Percentiles rank a stretch among this genome's conserved stretches.
Evolutionary conservation across 2,113 vertebrate species (phyloP).

Genomic region (Heterochromis multidens): DNA sequence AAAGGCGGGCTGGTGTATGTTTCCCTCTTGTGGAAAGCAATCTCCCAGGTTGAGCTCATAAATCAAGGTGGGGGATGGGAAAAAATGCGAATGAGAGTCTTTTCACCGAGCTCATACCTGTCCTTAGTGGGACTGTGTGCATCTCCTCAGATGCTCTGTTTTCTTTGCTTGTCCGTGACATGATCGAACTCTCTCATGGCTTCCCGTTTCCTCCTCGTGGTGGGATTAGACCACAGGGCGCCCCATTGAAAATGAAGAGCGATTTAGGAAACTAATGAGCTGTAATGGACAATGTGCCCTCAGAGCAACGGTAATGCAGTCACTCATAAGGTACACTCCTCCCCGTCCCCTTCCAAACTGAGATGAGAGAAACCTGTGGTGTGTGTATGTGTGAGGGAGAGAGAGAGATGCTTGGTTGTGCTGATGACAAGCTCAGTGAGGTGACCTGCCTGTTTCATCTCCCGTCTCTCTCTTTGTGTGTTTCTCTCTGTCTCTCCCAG

Average conservation of each 20-base stretch:
- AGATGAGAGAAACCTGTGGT: constrained; percentile 17
- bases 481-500: neutral
- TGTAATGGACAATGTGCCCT: constrained; percentile 59
- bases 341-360: constrained; percentile 5
- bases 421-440: constrained; percentile 8
- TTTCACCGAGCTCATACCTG: constrained; percentile 39
- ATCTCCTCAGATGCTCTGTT: constrained; percentile 3
- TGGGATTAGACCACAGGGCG: constrained; percentile 48
- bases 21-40: constrained; percentile 66
- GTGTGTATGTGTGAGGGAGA: neutral
- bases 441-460: constrained; percentile 22
- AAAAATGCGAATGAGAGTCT: constrained; percentile 21
- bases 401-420: neutral
- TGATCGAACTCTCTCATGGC: constrained; percentile 5
- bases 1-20: constrained; percentile 42
- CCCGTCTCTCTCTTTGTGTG: neutral
- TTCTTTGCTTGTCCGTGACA: constrained; percentile 20
- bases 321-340: constrained; percentile 39
- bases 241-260: constrained; percentile 48
- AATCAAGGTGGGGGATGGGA: constrained; percentile 62
- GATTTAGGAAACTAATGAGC: constrained; percentile 62
- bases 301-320: constrained; percentile 35
- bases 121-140: neutral
- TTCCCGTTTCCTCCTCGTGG: constrained; percentile 25
- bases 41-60: constrained; percentile 69